Evolutionary conservation across 1,140 invertebrate genomes (phyloP).

Genomic region (Meloidogyne exigua): DNA sequence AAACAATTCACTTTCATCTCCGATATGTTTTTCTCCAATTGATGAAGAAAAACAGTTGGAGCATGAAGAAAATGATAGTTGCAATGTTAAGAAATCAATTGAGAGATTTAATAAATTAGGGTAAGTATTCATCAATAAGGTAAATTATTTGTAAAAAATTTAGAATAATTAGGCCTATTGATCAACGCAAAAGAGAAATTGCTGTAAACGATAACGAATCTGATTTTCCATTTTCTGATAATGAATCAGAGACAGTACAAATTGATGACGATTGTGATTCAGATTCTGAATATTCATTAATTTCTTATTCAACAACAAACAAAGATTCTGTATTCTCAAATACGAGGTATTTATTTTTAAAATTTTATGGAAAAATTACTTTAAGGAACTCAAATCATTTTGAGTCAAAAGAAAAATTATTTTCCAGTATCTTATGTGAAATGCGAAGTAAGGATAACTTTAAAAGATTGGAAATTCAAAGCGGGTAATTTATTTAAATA

Average conservation of each 20-base stretch:
- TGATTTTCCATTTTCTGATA: neutral
- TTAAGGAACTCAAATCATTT: neutral
- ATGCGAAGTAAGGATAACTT: neutral
- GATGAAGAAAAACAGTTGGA: neutral
- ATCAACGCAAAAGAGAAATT: neutral
- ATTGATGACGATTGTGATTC: neutral
- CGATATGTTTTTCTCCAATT: neutral
- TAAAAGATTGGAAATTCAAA: neutral
- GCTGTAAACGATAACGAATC: neutral
- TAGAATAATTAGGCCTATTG: neutral
- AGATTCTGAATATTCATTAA: neutral
- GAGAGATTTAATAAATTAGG: neutral
- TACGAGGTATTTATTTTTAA: neutral
- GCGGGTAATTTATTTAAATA: no score
- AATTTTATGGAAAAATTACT: neutral
- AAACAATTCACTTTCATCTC: neutral
- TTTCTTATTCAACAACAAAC: neutral
- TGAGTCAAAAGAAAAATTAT: conserved; percentile 3
- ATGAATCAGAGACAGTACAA: neutral
- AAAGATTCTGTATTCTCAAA: neutral
- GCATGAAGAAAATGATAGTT: neutral
- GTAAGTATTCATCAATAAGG: neutral
- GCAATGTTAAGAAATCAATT: neutral
- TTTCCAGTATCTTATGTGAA: neutral
- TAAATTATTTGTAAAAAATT: no score